These are phyloP conservation scores for Hofmannophila pseudospretella DNA, from an alignment of 2,888 invertebrate species.

Conservation along the genomic window DNA sequence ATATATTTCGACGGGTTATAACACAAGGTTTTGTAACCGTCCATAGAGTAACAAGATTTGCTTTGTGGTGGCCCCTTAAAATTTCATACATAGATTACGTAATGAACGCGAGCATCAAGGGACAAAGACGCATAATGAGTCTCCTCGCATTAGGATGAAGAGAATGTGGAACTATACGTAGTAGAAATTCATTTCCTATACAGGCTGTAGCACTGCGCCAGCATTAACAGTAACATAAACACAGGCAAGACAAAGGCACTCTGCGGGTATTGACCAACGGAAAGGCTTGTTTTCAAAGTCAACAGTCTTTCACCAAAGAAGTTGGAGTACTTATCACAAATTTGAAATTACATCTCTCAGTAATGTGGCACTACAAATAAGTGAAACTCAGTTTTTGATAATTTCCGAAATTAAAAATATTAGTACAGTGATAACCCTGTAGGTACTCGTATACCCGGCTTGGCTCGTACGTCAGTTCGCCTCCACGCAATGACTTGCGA, in stretches of 20 bases:
- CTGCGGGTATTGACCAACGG: too few species aligned
- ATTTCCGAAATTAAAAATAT: too few species aligned
- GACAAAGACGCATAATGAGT: conserved; percentile 47
- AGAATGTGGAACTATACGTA: conserved; percentile 1
- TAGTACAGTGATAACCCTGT: too few species aligned
- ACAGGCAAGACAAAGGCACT: too few species aligned
- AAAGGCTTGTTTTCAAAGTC: too few species aligned
- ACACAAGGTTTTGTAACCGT: neutral
- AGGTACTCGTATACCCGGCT: conserved; percentile 1
- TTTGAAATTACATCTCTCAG: too few species aligned
- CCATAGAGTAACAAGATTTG: conserved; percentile 4
- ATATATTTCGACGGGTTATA: too few species aligned
- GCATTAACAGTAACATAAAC: too few species aligned
- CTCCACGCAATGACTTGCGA: conserved; percentile 54
- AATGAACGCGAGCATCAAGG: conserved; percentile 36
- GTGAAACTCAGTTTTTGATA: too few species aligned
- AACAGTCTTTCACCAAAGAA: too few species aligned
- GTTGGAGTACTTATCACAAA: too few species aligned
- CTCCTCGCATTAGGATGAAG: conserved; percentile 24
- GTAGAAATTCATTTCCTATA: conserved; percentile 6
- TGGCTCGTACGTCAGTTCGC: conserved; percentile 13
- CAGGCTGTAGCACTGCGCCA: conserved; percentile 1
- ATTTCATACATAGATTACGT: conserved; percentile 29
- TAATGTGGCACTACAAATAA: too few species aligned
- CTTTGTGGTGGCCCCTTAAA: conserved; percentile 17